These are phyloP conservation scores for Dascyllus trimaculatus DNA, from an alignment of 2,113 vertebrate species.

Conservation along the genomic window DNA sequence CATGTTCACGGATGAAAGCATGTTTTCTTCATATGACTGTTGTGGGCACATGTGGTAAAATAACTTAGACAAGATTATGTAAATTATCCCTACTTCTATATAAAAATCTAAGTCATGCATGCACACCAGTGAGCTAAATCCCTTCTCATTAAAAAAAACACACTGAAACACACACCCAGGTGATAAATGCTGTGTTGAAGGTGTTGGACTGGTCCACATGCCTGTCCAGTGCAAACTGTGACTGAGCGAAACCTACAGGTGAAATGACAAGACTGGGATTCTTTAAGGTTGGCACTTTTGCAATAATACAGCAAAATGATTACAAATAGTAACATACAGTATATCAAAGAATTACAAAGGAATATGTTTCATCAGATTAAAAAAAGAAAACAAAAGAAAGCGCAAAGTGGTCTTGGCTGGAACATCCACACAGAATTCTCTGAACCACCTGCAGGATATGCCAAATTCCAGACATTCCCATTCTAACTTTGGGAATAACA, in stretches of 20 bases:
- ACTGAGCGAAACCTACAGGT: conserved; percentile 26
- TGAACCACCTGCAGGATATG: conserved; percentile 14
- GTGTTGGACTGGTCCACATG: conserved; percentile 32
- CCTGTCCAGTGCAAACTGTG: conserved; percentile 42
- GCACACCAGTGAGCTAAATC: conserved; percentile 36
- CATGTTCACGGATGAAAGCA: conserved; percentile 5
- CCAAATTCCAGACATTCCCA: conserved; percentile 21
- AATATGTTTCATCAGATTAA: conserved; percentile 4
- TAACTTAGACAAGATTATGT: conserved; percentile 2
- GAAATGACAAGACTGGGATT: conserved; percentile 51
- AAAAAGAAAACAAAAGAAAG: conserved; percentile 31
- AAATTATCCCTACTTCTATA: conserved; percentile 21
- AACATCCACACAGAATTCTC: conserved; percentile 16
- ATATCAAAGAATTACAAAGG: conserved; percentile 46
- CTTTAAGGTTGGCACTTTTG: conserved; percentile 76
- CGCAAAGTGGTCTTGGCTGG: conserved; percentile 20
- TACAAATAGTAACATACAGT: conserved; percentile 35
- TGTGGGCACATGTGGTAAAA: conserved; percentile 45
- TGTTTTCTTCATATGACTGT: conserved; percentile 21
- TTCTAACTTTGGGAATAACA: conserved; percentile 28
- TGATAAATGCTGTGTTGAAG: conserved; percentile 31
- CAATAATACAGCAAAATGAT: conserved; percentile 45
- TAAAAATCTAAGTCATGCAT: background rate
- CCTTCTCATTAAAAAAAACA: conserved; percentile 25
- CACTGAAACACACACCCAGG: conserved; percentile 31